These are phyloP conservation scores for Sebastes kiyomatsui DNA, from an alignment of 2,797 vertebrate species.

Conservation along the genomic window DNA sequence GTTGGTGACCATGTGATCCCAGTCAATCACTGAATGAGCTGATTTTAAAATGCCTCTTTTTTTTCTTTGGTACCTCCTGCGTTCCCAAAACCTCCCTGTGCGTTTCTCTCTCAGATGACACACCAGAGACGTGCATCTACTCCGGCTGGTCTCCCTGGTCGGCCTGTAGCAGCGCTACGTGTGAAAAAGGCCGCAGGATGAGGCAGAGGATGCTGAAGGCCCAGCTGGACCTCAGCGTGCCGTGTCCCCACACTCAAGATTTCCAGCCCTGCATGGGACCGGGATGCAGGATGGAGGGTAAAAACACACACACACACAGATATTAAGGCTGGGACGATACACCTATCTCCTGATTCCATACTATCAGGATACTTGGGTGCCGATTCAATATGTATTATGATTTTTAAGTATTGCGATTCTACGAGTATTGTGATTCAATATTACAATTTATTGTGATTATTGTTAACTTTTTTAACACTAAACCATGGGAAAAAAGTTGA, in stretches of 20 bases:
- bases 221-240: constrained; percentile 91
- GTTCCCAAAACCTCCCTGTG: background rate
- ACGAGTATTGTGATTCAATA: too few species aligned
- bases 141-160: constrained; percentile 98
- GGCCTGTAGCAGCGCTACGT: constrained; percentile 93
- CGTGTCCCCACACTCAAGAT: constrained; percentile 94
- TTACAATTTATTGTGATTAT: too few species aligned
- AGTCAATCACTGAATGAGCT: background rate
- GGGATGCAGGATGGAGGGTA: constrained; percentile 93
- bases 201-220: constrained; percentile 97
- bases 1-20: background rate
- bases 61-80: background rate
- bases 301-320: constrained; percentile 25
- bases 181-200: constrained; percentile 95
- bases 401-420: too few species aligned
- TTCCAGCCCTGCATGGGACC: constrained; percentile 98
- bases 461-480: too few species aligned
- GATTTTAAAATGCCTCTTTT: background rate
- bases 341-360: too few species aligned
- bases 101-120: constrained; percentile 82
- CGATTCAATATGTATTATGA: too few species aligned
- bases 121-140: constrained; percentile 96
- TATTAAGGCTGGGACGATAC: too few species aligned
- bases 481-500: too few species aligned
- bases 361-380: too few species aligned